These are phyloP conservation scores for Pseudorasbora parva DNA, from an alignment of 2,113 vertebrate species.

Conservation along the genomic window DNA sequence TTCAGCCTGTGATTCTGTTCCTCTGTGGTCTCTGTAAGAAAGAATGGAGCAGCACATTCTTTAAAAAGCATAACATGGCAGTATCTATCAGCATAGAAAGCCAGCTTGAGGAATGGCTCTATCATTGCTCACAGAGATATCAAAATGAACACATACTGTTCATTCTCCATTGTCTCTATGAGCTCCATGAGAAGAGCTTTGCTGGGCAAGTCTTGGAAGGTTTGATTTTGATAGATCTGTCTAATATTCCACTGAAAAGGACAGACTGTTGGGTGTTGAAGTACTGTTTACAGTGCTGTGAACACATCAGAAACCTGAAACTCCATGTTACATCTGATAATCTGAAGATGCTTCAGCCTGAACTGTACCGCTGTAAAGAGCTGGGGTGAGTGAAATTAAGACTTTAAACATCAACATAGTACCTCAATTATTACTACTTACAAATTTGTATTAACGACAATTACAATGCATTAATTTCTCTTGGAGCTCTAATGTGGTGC, in stretches of 20 bases:
- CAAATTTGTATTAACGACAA: too few relatives aligned
- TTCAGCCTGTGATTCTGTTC: conserved; percentile 19
- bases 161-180: conserved; percentile 37
- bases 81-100: neutral
- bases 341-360: conserved; percentile 30
- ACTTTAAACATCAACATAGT: too few relatives aligned
- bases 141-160: conserved; percentile 2
- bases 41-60: neutral
- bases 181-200: conserved; percentile 23
- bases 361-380: conserved; percentile 2
- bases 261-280: conserved; percentile 25
- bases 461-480: too few relatives aligned
- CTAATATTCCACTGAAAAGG: neutral
- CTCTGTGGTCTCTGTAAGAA: conserved; percentile 30
- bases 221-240: neutral
- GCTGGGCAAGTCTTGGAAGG: neutral
- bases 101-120: conserved; percentile 35
- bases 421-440: too few relatives aligned
- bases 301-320: neutral
- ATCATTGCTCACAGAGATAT: neutral
- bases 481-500: too few relatives aligned
- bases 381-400: conserved; percentile 21
- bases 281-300: conserved; percentile 21
- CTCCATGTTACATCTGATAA: neutral
- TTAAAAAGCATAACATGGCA: neutral